Conservation (phyloP, 2,797 vertebrate species). For the Chaetophractus vellerosus region DNA sequence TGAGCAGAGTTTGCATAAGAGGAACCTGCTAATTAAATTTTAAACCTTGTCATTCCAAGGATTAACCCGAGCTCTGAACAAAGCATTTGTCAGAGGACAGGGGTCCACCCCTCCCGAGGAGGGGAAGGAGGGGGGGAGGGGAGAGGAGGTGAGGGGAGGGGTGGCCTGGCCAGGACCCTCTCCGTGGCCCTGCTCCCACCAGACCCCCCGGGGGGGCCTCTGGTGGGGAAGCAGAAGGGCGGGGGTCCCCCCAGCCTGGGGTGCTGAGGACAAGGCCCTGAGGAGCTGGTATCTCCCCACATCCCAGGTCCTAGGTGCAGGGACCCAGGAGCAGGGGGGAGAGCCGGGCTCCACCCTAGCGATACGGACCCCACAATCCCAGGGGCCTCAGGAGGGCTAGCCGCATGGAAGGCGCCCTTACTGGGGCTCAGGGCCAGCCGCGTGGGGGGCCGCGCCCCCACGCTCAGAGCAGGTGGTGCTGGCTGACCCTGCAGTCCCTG, state of each 20-base stretch:
- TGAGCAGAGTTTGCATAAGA: slow-evolving; percentile 87
- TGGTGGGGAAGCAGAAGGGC: fast-evolving
- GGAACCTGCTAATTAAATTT: slow-evolving; percentile 85
- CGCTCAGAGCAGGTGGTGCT: background rate
- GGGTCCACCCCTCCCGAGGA: background rate
- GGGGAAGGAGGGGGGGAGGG: no score
- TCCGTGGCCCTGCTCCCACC: background rate
- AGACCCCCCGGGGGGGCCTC: fast-evolving
- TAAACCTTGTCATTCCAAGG: slow-evolving; percentile 79
- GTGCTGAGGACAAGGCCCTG: background rate
- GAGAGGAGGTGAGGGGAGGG: no score
- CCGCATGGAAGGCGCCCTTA: no score
- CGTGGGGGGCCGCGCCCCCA: background rate
- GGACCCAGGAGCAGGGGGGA: no score
- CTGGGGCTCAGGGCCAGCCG: no score
- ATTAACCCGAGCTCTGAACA: background rate
- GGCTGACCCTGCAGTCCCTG: background rate
- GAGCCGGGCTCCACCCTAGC: no score
- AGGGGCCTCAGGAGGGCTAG: background rate
- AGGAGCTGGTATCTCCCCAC: background rate
- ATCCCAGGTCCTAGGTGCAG: background rate
- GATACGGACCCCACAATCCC: fast-evolving
- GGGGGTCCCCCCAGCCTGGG: background rate
- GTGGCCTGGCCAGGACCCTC: background rate
- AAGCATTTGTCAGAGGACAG: background rate